Base-by-base conservation (phyloP, 2,888 invertebrate species). In the Antheraea yamamai region DNA sequence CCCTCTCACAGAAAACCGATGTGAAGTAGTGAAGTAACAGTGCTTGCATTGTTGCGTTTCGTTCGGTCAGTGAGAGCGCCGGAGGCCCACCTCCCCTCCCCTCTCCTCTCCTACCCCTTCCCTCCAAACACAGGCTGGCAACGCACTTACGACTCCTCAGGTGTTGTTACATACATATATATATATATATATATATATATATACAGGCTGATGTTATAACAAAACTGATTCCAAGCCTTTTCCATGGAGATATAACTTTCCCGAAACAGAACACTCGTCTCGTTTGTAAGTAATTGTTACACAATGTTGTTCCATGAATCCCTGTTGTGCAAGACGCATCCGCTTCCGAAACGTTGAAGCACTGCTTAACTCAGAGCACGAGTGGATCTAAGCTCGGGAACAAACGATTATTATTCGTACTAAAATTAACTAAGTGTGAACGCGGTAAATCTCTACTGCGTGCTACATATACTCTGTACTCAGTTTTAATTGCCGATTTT, bases 281-380 rank as follows among this genome's bases (percentile, higher is more conserved):
- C 88, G 82, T 86, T 88, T 88, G 85, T 91, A 90, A 90, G 92
- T 93, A 92, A 92, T 93, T 90, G 92, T 92, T 91, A 91, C 89
- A 91, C 89, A 91, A 92, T 91, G 91, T 88, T 86, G 88, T 91
- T 89, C 87, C 84, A 83, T 88, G 91, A 89, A 91, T 89, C 84
- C 83, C 80, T 86, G 88, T 89, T 88, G 86, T 84, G 83, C 64
- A 66, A 66, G 81, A 82, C 81, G 87, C 84, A 90, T 90, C 89
- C 91, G 88, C 85, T 83, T 79, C 83, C 80, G 74, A 74, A 55
- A 78, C 80, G 79, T 78, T 66, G 64, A 81, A 83, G 78, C 78
- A 78, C 79, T 82, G 80, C 80, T 81, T 83, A 79, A 81, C 82
- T 82, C 81, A 83, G 81, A 80, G 75, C 73, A 75, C 75, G 73